A percentile compares a stretch with the other conserved stretches of the same genome.
Conservation (phyloP, 2,113 vertebrate species). For the Pygathrix nemaeus region DNA sequence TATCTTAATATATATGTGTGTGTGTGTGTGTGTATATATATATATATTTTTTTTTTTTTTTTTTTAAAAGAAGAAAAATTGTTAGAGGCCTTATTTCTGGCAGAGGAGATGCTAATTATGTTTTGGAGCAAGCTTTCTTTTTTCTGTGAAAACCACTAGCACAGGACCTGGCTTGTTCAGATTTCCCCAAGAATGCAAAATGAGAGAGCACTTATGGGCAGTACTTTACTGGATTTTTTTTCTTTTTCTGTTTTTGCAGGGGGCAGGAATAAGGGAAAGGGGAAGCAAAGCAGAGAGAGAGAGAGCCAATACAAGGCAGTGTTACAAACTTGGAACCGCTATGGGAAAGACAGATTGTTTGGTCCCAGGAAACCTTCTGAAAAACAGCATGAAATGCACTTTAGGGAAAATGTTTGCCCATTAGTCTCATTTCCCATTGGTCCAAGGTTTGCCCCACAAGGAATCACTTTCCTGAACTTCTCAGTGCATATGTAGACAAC, state of each 20-base stretch:
- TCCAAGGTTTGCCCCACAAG: neutral
- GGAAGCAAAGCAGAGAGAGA: neutral
- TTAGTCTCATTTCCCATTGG: neutral
- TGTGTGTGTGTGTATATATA: rapidly evolving
- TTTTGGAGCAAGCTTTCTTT: neutral
- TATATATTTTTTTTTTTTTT: too few relatives aligned
- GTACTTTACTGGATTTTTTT: neutral
- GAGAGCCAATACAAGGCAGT: neutral
- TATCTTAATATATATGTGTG: neutral
- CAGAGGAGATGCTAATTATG: neutral
- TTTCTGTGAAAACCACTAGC: neutral
- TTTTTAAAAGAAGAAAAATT: neutral
- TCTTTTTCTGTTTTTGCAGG: neutral
- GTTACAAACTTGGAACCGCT: neutral
- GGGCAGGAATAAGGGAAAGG: neutral
- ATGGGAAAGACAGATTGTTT: neutral
- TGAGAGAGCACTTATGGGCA: neutral
- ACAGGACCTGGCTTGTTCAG: neutral
- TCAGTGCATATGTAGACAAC: neutral
- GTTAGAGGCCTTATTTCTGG: neutral
- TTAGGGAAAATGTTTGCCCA: neutral
- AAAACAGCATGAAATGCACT: neutral
- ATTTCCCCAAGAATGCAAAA: neutral
- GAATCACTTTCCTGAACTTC: neutral
- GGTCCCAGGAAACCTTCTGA: neutral